Evolutionary conservation across 2,113 vertebrate species (phyloP).

Genomic region (Aspidoscelis tigris): DNA sequence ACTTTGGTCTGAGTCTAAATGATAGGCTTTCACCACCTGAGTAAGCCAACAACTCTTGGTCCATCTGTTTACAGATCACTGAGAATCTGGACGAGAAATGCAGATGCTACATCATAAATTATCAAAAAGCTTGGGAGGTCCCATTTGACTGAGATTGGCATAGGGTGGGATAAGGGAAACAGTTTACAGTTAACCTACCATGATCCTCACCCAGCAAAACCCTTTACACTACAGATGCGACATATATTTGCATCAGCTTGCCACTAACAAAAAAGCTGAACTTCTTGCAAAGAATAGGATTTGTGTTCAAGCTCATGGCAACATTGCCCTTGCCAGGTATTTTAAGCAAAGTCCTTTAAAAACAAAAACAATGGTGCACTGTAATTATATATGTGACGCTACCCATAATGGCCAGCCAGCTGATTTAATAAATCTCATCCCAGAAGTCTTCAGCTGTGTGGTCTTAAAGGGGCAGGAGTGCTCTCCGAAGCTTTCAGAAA

Average conservation of each 20-base stretch:
- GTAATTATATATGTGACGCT: neutral
- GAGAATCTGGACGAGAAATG: neutral
- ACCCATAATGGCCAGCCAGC: neutral
- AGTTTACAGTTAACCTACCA: neutral
- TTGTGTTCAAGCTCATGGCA: slow-evolving; percentile 28
- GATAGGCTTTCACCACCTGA: neutral
- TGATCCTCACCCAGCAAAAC: neutral
- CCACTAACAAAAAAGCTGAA: neutral
- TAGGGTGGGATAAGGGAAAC: too few relatives aligned
- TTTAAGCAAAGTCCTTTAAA: slow-evolving; percentile 22
- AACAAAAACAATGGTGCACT: neutral
- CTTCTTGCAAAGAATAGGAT: slow-evolving; percentile 12
- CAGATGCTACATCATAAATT: neutral
- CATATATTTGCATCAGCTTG: neutral
- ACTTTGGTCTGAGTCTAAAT: neutral
- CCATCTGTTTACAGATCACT: neutral
- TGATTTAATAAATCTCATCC: slow-evolving; percentile 39
- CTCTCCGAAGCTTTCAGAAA: slow-evolving; percentile 48
- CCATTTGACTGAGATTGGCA: neutral
- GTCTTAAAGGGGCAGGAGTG: slow-evolving; percentile 24
- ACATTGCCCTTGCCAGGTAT: neutral
- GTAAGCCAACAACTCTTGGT: neutral
- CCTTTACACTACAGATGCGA: neutral
- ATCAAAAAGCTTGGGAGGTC: neutral
- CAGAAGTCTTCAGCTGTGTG: neutral